phyloP scores from a whole-genome alignment of 2,113 vertebrate species.

The Myocastor coypus region DNA sequence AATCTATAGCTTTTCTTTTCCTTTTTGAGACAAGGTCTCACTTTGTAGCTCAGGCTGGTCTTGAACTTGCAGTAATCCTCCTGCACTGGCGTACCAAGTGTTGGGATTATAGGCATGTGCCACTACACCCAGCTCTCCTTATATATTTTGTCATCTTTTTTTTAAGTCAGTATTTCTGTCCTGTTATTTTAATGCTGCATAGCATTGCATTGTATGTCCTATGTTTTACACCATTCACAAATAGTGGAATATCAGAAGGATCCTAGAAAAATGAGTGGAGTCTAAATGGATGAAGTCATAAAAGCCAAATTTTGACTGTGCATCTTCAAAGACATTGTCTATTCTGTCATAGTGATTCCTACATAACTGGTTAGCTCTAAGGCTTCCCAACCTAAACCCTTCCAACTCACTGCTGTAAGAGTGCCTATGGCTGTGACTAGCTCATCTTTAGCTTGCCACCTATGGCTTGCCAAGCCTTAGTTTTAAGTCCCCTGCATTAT shows the following conservation, averaged over 20 bases:
- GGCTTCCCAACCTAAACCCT: not conserved
- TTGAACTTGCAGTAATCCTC: too few relatives aligned
- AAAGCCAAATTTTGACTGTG: slow-evolving; percentile 16
- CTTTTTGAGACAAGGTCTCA: too few relatives aligned
- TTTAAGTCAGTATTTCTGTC: not conserved
- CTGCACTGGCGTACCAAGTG: too few relatives aligned
- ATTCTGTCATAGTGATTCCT: slow-evolving; percentile 14
- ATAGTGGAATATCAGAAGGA: slow-evolving; percentile 7
- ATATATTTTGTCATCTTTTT: not conserved
- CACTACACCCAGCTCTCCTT: not conserved
- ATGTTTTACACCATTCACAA: not conserved
- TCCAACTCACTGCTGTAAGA: slow-evolving; percentile 19
- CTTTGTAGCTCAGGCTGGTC: too few relatives aligned
- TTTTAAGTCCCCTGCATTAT: not conserved
- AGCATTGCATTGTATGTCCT: not conserved
- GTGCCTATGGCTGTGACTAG: not conserved
- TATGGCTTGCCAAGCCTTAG: not conserved
- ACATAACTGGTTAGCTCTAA: not conserved
- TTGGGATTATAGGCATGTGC: too few relatives aligned
- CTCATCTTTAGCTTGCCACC: not conserved
- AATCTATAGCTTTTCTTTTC: not conserved
- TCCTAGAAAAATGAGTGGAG: not conserved
- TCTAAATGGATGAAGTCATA: not conserved
- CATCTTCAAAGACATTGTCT: slow-evolving; percentile 45
- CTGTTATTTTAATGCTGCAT: slow-evolving; percentile 11